Conservation (phyloP, 1,140 invertebrate genomes). For the Drosophila santomea region DNA sequence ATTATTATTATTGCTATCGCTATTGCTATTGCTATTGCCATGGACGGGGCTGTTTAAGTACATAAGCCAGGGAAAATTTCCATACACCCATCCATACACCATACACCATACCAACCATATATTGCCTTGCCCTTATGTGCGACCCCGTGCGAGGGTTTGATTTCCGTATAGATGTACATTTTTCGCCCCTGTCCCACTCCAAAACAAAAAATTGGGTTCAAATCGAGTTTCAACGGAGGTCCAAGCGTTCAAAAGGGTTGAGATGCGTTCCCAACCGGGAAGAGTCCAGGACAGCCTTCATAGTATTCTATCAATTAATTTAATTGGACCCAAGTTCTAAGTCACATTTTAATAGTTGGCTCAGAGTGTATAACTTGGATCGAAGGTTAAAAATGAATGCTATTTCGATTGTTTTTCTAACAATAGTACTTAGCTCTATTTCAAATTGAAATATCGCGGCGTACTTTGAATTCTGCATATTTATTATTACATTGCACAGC, state of each 20-base stretch:
- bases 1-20: conserved; percentile 19
- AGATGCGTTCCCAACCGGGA: not conserved
- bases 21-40: conserved; percentile 1
- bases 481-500: too few species aligned
- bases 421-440: too few species aligned
- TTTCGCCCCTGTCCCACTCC: not conserved
- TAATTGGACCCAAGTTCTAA: too few species aligned
- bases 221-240: not conserved
- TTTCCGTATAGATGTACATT: not conserved
- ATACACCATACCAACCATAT: conserved; percentile 9
- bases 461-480: too few species aligned
- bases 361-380: too few species aligned
- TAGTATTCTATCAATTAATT: not conserved
- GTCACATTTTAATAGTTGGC: too few species aligned
- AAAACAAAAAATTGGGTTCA: not conserved
- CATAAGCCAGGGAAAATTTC: conserved; percentile 14
- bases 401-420: too few species aligned
- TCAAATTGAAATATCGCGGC: too few species aligned
- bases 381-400: too few species aligned
- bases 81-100: conserved; percentile 10
- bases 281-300: not conserved
- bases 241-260: not conserved
- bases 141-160: conserved; percentile 2
- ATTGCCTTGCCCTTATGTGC: conserved; percentile 10
- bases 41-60: conserved; percentile 21